These are phyloP conservation scores for Diplodus sargus DNA, from an alignment of 2,797 vertebrate species.

Conservation along the genomic window DNA sequence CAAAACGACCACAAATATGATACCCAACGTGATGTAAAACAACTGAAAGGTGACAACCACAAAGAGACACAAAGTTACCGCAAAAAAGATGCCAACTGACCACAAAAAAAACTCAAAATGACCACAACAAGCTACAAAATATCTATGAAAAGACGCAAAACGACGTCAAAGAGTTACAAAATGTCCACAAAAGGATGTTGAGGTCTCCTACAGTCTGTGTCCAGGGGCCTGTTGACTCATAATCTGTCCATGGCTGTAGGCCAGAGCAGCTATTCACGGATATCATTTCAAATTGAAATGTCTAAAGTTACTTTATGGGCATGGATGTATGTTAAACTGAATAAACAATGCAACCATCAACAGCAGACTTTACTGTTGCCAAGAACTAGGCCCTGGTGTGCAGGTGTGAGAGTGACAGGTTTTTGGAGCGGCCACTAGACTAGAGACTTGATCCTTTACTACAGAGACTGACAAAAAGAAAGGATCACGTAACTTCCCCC, in stretches of 20 bases:
- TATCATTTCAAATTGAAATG: slow-evolving; percentile 9
- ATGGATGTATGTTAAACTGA: neutral
- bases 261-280: neutral
- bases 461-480: slow-evolving; percentile 7
- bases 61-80: neutral
- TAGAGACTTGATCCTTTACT: slow-evolving; percentile 4
- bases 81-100: no score
- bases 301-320: neutral
- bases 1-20: neutral
- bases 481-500: neutral
- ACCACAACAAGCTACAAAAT: neutral
- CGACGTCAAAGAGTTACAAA: neutral
- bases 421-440: neutral
- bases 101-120: neutral
- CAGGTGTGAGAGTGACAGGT: slow-evolving; percentile 7
- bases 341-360: neutral
- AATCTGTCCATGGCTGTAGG: neutral
- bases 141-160: neutral
- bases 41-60: neutral
- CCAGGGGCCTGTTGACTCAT: neutral
- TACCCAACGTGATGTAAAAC: no score
- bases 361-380: neutral
- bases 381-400: neutral
- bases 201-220: neutral
- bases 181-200: neutral